Evolutionary conservation across 2,113 vertebrate species (phyloP), one percentile per base, ranked within the genome.

Genomic region (Tachysurus vachellii): DNA sequence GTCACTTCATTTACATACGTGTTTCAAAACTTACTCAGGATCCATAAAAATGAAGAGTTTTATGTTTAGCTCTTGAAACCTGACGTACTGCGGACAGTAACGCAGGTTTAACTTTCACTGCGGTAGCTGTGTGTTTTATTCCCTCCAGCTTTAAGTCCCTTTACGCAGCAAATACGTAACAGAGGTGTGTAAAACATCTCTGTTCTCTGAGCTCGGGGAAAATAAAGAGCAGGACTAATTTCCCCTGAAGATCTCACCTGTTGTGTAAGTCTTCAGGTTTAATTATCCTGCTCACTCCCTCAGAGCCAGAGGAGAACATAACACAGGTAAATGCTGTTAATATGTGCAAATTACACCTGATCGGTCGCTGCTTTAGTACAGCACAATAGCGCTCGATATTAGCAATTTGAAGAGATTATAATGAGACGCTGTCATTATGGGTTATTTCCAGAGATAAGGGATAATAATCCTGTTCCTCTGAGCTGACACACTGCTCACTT

Each of bases 311-410:
- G 44, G 73, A 86, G 83, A 84, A 83, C 86, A 82, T 77, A 88
- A 82, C 61, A 84, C 87, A 87, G 83, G 76, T 88, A 87, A 87
- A 83, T 85, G 80, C 89, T 91, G 86, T 91, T 94, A 94, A 93
- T 92, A 92, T 92, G 94, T 91, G 89, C 90, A 94, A 95, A 95
- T 95, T 94, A 94, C 92, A 91, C 91, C 92, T 94, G 94, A 95
- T 95, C 92, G 83, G 80, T 92, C 92, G 93, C 92, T 95, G 90
- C 59, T 90, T 91, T 90, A 91, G 88, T 91, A 90, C 93, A 91
- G 87, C 91, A 90, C 92, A 88, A 95, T 93, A 76, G 92, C 93
- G 90, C 90, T 28, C 66, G 89, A 90, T 83, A 93, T 81, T 83
- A 31, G 90, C 90, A 91, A 93, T 92, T 92, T 93, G 91, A 91